Evolutionary conservation across 2,797 vertebrate genomes (phyloP), one percentile per base, ranked within the genome.

Genomic region (Hephaestus fuliginosus): DNA sequence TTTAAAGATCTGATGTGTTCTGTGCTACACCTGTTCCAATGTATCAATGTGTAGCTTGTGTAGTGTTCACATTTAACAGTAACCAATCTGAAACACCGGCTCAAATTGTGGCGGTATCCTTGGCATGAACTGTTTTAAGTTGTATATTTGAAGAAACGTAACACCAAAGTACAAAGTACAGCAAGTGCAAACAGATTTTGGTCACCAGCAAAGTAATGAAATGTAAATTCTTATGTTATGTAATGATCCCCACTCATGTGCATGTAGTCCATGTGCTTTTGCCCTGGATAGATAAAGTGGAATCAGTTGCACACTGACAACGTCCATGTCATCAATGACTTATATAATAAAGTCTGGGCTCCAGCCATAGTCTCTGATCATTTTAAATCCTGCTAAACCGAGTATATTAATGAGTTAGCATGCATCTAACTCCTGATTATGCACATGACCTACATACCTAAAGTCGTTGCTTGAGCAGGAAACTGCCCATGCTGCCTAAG

Each of bases 211-310:
- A n/a, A 13, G 30, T 57, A 5, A n/a, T 67, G 7, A 58, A 28
- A 18, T 60, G 1, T 48, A 49, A 30, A 28, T 44, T 14, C 20
- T n/a, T 41, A 61, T 12, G 25, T 72, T 66, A 71, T 0, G 1
- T 70, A 14, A 53, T 28, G 4, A 17, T 43, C 5, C 22, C 11
- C 2, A 2, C 33, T 61, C 4, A 1, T 41, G 18, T 39, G 2
- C 2, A 2, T 51, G 5, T 9, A 18, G 70, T 51, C 69, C 48
- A 74, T 12, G 33, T 77, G 25, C 15, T 51, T 15, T 72, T 75
- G 70, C 66, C 43, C 9, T 46, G 11, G 20, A 79, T 33, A 81
- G 85, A 88, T 91, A 72, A 80, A 18, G 41, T 12, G n/a, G 11
- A 68, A 58, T 75, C 74, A 69, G 53, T 71, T 52, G 69, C 68